Percentiles rank a stretch among this genome's conserved stretches.
These are phyloP conservation scores for Theodoxus fluviatilis DNA, from an alignment of 2,888 invertebrate genomes.

Conservation along the genomic window DNA sequence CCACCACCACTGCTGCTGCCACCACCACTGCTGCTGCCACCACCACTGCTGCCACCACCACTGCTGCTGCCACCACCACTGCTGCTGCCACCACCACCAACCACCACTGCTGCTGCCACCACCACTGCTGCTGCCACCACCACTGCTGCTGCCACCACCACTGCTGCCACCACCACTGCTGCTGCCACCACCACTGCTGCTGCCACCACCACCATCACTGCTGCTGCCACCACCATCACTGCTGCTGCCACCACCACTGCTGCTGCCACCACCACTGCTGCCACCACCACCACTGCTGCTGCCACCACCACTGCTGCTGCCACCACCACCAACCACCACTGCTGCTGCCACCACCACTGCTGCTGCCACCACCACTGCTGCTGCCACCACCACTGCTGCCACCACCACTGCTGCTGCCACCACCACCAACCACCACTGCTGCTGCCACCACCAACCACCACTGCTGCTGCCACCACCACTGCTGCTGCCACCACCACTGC, in stretches of 20 bases:
- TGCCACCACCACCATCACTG: slow-evolving; percentile 25
- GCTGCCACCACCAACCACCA: no score
- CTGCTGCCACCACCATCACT: slow-evolving; percentile 25
- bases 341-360: no score
- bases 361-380: slow-evolving; percentile 3
- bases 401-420: no score
- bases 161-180: slow-evolving; percentile 24
- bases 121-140: slow-evolving; percentile 14
- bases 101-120: slow-evolving; percentile 27
- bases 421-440: no score
- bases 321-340: no score
- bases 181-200: slow-evolving; percentile 22
- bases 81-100: slow-evolving; percentile 24
- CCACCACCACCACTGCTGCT: slow-evolving; percentile 18
- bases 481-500: slow-evolving; percentile 15
- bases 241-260: slow-evolving; percentile 23
- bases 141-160: slow-evolving; percentile 13
- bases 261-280: no score
- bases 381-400: slow-evolving; percentile 6
- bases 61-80: slow-evolving; percentile 23
- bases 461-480: slow-evolving; percentile 9
- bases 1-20: no score
- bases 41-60: no score
- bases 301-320: slow-evolving; percentile 16
- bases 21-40: slow-evolving; percentile 24